Evolutionary conservation across 2,888 invertebrate species (phyloP).

Genomic region (Sinohyriopsis cumingii): DNA sequence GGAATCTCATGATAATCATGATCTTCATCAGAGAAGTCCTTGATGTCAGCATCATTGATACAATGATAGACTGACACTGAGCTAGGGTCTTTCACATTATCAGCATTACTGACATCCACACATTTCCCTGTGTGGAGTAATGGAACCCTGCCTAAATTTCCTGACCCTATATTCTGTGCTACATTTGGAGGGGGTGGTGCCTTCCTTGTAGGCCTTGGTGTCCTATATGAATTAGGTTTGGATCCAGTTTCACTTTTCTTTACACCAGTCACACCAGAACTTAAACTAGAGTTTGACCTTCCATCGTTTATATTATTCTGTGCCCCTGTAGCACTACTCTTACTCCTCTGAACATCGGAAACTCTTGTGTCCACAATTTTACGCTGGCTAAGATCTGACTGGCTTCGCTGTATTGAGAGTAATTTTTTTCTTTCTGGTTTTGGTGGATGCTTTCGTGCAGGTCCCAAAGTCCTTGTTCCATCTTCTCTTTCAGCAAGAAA

Average conservation of each 20-base stretch:
- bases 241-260: not conserved
- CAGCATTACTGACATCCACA: not conserved
- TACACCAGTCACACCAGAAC: not conserved
- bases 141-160: constrained; percentile 4
- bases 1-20: constrained; percentile 59
- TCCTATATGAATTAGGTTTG: constrained; percentile 15
- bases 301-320: no score
- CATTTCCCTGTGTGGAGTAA: not conserved
- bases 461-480: constrained; percentile 26
- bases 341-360: no score
- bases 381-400: constrained; percentile 49
- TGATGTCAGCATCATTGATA: constrained; percentile 26
- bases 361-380: no score
- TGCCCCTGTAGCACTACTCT: no score
- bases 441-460: constrained; percentile 50
- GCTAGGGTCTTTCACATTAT: not conserved
- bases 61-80: constrained; percentile 31
- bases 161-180: constrained; percentile 1
- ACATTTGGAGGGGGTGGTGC: constrained; percentile 56
- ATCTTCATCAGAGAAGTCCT: constrained; percentile 27
- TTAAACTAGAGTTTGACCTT: no score
- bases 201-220: constrained; percentile 48
- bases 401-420: constrained; percentile 53
- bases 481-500: constrained; percentile 13
- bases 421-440: constrained; percentile 58